Base-by-base conservation (phyloP, 1,140 invertebrate genomes). In the Drosophila novamexicana region DNA sequence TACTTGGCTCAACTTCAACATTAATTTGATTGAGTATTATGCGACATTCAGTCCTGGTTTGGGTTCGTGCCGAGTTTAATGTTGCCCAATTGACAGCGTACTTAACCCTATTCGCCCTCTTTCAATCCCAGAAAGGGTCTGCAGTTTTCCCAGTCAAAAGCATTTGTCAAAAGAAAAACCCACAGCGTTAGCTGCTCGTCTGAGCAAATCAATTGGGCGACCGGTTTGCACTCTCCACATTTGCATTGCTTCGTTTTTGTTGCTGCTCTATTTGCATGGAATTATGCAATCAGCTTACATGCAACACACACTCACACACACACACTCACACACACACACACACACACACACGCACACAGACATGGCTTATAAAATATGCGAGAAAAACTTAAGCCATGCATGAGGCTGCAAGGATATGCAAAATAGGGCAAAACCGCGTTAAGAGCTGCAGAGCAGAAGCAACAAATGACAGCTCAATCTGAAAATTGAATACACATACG, bases 1-100 rank as follows among this genome's bases (percentile, higher is more conserved):
- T 86, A 86, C 83, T 88, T 88, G 83, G 70, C 74, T 88, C 83
- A 88, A 88, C 83, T 88, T 88, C 39, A 83, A 66, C 65, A 40
- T 71, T 83, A 83, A 88, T 86, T 86, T 86, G 82, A 86, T 86
- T 86, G 79, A 88, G 83, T 79, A 86, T 86, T 76, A 77, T 88
- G 76, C 81, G 82, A 86, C 81, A 84, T 67, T 56, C 58, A 77
- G 81, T 42, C 67, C 52, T n/a, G 49, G n/a, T 3, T 34, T 40
- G 45, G 16, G 29, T 53, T 39, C 16, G 14, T 56, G 16, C 53
- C 36, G 12, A 37, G 42, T 49, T 62, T 62, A 49, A 36, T n/a
- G 10, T 29, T 39, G 37, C 12, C 16, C 57, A 18, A 36, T 65
- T 29, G 52, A 49, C 49, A 2, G 64, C 52, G 47, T 61, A 64